Percentiles rank a stretch among this genome's conserved stretches.
Evolutionary conservation across 1,140 invertebrate genomes (phyloP).

Genomic region (Dermatophagoides farinae): DNA sequence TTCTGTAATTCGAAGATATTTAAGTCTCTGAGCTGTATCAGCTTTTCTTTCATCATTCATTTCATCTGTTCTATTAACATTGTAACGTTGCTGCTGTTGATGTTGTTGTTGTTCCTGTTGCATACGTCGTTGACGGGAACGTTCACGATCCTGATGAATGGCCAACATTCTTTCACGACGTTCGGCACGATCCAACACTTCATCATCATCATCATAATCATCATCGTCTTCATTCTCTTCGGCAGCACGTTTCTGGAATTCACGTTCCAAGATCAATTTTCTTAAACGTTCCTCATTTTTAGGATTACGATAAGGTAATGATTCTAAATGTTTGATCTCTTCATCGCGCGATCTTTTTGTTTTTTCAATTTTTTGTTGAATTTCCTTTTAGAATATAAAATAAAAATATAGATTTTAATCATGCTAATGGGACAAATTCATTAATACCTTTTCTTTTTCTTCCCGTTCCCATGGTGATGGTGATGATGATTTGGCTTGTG

Average conservation of each 20-base stretch:
- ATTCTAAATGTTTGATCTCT: constrained; percentile 52
- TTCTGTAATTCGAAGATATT: constrained; percentile 17
- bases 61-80: constrained; percentile 3
- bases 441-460: constrained; percentile 50
- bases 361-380: constrained; percentile 43
- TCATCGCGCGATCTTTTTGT: constrained; percentile 53
- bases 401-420: constrained; percentile 14
- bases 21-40: constrained; percentile 18
- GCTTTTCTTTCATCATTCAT: neutral
- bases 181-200: constrained; percentile 17
- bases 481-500: constrained; percentile 23
- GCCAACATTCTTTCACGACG: constrained; percentile 18
- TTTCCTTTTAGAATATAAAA: constrained; percentile 31
- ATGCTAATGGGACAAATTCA: constrained; percentile 1
- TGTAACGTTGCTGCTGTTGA: constrained; percentile 19
- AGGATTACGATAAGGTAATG: constrained; percentile 40
- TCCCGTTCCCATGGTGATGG: constrained; percentile 38
- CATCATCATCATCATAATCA: constrained; percentile 39
- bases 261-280: constrained; percentile 57
- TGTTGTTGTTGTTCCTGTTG: constrained; percentile 8
- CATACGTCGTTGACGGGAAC: constrained; percentile 21
- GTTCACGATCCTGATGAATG: constrained; percentile 26
- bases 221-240: constrained; percentile 37
- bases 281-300: constrained; percentile 68
- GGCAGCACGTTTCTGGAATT: constrained; percentile 65